phyloP scores from a whole-genome alignment of 1,140 invertebrate species.

The Lerema accius region DNA sequence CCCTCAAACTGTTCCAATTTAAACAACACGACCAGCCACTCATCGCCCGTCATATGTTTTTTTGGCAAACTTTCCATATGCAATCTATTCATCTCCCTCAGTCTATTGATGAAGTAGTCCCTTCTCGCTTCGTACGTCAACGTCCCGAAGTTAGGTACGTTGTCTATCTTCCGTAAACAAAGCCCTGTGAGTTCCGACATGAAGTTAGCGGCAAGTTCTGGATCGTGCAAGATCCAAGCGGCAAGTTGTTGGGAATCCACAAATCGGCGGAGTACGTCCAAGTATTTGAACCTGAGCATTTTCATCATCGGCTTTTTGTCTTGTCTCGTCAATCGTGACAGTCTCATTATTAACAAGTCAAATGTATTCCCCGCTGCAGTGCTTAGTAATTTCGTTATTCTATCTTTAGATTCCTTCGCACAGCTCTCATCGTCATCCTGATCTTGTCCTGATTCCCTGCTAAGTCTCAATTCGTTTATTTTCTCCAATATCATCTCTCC shows the following conservation, averaged over 20 bases:
- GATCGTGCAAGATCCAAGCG: constrained; percentile 64
- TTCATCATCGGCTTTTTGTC: constrained; percentile 64
- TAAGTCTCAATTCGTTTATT: constrained; percentile 55
- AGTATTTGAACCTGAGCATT: constrained; percentile 70
- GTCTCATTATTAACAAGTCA: constrained; percentile 69
- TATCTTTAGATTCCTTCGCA: constrained; percentile 52
- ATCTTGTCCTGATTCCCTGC: constrained; percentile 42
- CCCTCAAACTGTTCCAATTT: constrained; percentile 68
- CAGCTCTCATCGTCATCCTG: constrained; percentile 53
- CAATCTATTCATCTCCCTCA: constrained; percentile 67
- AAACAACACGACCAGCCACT: constrained; percentile 75
- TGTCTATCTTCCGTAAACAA: constrained; percentile 54
- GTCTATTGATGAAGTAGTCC: constrained; percentile 64
- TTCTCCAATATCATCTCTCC: constrained; percentile 64
- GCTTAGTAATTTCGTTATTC: constrained; percentile 60
- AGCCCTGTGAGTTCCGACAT: constrained; percentile 66
- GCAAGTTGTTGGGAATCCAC: constrained; percentile 62
- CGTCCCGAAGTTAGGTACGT: constrained; percentile 55
- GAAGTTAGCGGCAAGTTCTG: constrained; percentile 61
- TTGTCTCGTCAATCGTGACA: constrained; percentile 58
- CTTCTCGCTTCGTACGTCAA: constrained; percentile 55
- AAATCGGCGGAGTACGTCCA: constrained; percentile 61
- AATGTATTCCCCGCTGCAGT: constrained; percentile 63
- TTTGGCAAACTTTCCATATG: constrained; percentile 72
- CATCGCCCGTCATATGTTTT: constrained; percentile 63